These are phyloP conservation scores for Melipona bicolor DNA, from an alignment of 2,888 invertebrate genomes.

Conservation along the genomic window DNA sequence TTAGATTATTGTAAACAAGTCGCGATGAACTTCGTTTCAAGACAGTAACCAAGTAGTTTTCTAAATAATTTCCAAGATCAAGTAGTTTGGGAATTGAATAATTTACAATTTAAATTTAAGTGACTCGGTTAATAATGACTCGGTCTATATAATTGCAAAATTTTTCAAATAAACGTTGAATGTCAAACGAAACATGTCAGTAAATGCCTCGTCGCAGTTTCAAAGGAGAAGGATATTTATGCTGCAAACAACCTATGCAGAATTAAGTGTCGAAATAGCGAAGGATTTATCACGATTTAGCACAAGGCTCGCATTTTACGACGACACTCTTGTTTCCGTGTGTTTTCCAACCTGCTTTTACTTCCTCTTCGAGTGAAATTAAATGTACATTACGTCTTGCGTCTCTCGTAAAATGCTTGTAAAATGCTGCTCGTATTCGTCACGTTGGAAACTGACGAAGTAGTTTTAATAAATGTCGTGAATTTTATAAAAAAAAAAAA, in stretches of 20 bases:
- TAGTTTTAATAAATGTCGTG: neutral
- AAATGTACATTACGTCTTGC: neutral
- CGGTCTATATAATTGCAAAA: neutral
- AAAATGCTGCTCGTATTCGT: neutral
- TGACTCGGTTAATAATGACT: too few relatives aligned
- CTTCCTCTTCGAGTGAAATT: neutral
- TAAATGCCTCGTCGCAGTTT: neutral
- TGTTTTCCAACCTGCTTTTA: neutral
- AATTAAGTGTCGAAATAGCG: conserved; percentile 7
- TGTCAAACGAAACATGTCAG: neutral
- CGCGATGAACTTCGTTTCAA: too few relatives aligned
- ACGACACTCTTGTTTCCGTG: neutral
- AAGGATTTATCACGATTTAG: conserved; percentile 3
- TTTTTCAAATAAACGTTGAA: neutral
- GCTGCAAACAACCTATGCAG: neutral
- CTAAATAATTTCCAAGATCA: too few relatives aligned
- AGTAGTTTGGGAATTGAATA: too few relatives aligned
- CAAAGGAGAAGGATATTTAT: conserved; percentile 5
- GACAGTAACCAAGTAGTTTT: too few relatives aligned
- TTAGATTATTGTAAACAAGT: too few relatives aligned
- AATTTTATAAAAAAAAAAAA: neutral
- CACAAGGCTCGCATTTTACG: neutral
- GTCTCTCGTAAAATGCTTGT: neutral
- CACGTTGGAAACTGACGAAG: neutral
- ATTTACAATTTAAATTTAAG: too few relatives aligned